Base-by-base conservation (phyloP, 1,140 invertebrate genomes). In the Leptonema lineaticorne region DNA sequence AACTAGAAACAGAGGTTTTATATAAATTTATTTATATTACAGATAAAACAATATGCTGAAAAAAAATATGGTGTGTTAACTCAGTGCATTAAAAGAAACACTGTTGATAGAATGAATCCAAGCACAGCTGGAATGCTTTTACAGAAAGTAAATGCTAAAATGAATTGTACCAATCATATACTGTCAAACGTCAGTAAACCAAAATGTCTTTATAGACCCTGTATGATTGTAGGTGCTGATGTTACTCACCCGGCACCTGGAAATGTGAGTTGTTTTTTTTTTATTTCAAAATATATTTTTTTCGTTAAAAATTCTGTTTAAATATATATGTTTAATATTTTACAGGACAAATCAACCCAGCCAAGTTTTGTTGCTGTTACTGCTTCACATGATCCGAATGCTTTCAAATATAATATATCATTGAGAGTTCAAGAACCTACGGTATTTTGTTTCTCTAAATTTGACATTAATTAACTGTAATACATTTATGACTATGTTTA, bases 291-390 rank as follows among this genome's bases (percentile, higher is more conserved):
- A 2, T 48, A 20, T 48, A 48, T 48, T 9, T 46, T 46, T 33
- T 7, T 46, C 7, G 16, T n/a, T 58, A 7, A 50, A 41, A 14
- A 41, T 11, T 3, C 30, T 41, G 37, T 41, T 14, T 11, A 41
- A 4, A 11, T 16, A 4, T 41, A 41, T 2, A 41, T 41, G 16
- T 11, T 41, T 41, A n/a, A 8, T 68, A 2, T 33, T 72, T 33
- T 41, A 41, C 75, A 86, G 75, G 74, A 74, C 0, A 75, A 79
- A n/a, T n/a, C n/a, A n/a, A n/a, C n/a, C n/a, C 87, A 88, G 18
- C 92, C 93, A 0, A 95, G 93, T 50, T 88, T 96, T 27, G 93
- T 93, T n/a, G 93, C 93, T 0, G 85, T 92, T 0, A 88, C 88
- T 0, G 88, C 90, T 0, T 91, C 89, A 2, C 84, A 88, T 64